Evolutionary conservation across 2,113 vertebrate genomes (phyloP).

Genomic region (Sardina pilchardus): DNA sequence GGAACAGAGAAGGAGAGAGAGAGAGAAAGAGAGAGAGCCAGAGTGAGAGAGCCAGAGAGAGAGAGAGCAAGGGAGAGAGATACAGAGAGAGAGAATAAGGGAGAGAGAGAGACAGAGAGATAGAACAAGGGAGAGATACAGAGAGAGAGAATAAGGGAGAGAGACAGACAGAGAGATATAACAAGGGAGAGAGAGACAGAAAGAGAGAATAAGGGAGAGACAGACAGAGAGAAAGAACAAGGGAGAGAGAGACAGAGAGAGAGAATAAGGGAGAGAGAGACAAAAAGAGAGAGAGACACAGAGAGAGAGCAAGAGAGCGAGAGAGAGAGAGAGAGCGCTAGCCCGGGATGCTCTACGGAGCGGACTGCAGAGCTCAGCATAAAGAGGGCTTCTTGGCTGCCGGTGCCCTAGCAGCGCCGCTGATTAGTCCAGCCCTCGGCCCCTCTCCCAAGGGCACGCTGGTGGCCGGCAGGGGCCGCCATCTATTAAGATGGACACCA

Average conservation of each 20-base stretch:
- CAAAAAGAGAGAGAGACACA: not conserved
- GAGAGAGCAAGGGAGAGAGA: not conserved
- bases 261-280: not conserved
- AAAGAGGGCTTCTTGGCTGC: slow-evolving; percentile 61
- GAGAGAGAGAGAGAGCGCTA: not conserved
- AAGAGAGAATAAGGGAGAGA: not conserved
- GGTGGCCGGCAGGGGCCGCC: not conserved
- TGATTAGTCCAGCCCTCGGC: slow-evolving; percentile 57
- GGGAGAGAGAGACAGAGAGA: no score
- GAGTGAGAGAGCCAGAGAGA: not conserved
- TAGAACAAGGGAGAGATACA: no score
- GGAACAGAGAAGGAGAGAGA: not conserved
- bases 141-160: no score
- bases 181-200: not conserved
- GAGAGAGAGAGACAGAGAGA: not conserved
- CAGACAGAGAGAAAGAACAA: not conserved
- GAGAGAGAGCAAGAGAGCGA: not conserved
- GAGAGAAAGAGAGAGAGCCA: not conserved
- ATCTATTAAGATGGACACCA: not conserved
- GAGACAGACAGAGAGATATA: not conserved
- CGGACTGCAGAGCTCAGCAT: slow-evolving; percentile 71
- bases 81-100: not conserved
- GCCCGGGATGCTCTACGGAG: slow-evolving; percentile 40
- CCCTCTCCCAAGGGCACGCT: slow-evolving; percentile 46
- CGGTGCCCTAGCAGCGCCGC: slow-evolving; percentile 55